phyloP scores from a whole-genome alignment of 2,113 vertebrate species.

The Ibidorhyncha struthersii region DNA sequence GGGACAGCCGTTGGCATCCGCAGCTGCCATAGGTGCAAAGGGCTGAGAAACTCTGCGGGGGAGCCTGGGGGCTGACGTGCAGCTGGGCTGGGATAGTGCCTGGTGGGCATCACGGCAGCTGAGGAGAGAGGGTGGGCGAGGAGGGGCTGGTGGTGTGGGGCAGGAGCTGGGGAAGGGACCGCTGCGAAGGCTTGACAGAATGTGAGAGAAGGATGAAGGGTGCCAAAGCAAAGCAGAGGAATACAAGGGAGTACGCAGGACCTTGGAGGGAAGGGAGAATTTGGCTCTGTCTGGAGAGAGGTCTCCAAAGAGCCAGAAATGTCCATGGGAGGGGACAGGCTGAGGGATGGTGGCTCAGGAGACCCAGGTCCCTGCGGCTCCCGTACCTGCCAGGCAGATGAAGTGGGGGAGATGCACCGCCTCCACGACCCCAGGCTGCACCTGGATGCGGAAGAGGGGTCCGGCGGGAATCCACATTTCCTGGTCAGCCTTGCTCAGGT shows the following conservation, averaged over 20 bases:
- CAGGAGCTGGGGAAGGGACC: background rate
- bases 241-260: background rate
- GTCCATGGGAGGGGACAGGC: background rate
- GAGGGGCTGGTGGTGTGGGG: background rate
- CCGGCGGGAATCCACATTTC: background rate
- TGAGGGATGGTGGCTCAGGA: background rate
- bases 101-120: rapidly evolving
- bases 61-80: background rate
- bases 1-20: too few species aligned
- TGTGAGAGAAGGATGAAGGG: background rate
- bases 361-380: background rate
- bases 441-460: slow-evolving; percentile 32
- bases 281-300: background rate
- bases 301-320: background rate
- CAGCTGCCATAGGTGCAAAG: background rate
- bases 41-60: background rate
- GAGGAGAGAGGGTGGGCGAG: background rate
- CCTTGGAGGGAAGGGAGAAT: background rate
- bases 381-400: slow-evolving; percentile 17
- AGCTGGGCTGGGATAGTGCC: background rate
- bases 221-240: background rate
- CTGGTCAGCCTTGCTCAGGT: background rate
- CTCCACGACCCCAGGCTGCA: background rate
- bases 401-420: slow-evolving; percentile 16
- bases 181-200: background rate